These are phyloP conservation scores for Galaxea fascicularis DNA, from an alignment of 92 coral and sea anemone species.

Conservation along the genomic window DNA sequence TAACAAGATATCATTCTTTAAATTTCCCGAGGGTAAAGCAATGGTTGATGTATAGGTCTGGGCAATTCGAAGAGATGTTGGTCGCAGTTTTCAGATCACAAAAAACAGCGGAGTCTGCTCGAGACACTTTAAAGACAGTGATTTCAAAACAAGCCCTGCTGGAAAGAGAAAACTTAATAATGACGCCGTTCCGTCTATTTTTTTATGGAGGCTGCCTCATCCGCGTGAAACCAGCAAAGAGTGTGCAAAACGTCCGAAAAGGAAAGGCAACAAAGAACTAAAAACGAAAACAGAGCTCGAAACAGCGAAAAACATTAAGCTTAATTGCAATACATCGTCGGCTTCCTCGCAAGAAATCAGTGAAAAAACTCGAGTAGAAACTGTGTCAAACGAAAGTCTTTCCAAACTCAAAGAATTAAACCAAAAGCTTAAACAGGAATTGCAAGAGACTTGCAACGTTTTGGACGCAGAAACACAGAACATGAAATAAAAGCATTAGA, in stretches of 20 bases:
- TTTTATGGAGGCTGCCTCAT: conserved; percentile 45
- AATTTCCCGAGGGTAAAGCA: conserved; percentile 62
- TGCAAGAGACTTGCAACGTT: background rate
- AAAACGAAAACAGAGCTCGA: background rate
- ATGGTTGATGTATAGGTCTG: conserved; percentile 63
- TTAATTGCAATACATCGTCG: background rate
- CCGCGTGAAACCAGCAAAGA: conserved; percentile 8
- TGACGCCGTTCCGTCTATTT: conserved; percentile 57
- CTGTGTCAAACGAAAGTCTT: conserved; percentile 3
- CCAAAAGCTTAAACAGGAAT: background rate
- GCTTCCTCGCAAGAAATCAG: background rate
- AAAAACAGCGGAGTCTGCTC: conserved; percentile 69
- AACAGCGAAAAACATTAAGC: too few species aligned
- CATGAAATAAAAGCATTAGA: conserved; percentile 18
- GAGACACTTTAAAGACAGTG: conserved; percentile 66
- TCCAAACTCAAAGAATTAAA: background rate
- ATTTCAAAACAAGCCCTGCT: conserved; percentile 42
- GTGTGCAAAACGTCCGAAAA: background rate
- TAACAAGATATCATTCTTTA: conserved; percentile 59
- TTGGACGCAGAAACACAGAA: conserved; percentile 17
- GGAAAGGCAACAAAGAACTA: conserved; percentile 1
- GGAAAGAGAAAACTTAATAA: conserved; percentile 26
- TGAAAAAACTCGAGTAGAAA: conserved; percentile 19
- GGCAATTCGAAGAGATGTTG: conserved; percentile 77
- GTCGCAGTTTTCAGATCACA: conserved; percentile 57